Evolutionary conservation across 2,797 vertebrate species (phyloP).

Genomic region (Botia almorhae): DNA sequence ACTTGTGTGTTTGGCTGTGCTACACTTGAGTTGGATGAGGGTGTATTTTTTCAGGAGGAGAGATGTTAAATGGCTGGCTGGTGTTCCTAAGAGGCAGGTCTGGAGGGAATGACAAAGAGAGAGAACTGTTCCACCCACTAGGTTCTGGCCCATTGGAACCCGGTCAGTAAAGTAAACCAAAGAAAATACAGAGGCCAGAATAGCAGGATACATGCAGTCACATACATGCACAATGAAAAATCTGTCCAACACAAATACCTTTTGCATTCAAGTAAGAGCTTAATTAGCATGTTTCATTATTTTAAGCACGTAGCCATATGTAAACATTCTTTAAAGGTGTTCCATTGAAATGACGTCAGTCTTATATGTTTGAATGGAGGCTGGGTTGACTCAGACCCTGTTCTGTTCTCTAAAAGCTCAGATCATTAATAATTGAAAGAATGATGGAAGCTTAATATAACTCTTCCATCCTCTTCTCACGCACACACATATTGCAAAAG

Average conservation of each 20-base stretch:
- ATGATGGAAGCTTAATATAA: constrained; percentile 76
- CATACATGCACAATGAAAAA: background rate
- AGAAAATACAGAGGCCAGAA: constrained; percentile 44
- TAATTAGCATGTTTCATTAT: background rate
- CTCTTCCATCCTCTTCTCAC: constrained; percentile 41
- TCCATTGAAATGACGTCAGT: background rate
- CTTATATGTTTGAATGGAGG: constrained; percentile 23
- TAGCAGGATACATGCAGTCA: background rate
- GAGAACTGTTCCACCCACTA: constrained; percentile 46
- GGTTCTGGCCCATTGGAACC: constrained; percentile 51
- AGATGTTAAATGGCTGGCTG: constrained; percentile 40
- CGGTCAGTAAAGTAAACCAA: constrained; percentile 45
- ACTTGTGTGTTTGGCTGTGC: constrained; percentile 24
- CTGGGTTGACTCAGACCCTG: constrained; percentile 5
- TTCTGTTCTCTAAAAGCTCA: constrained; percentile 52
- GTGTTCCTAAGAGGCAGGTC: constrained; percentile 41
- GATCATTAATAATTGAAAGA: constrained; percentile 76
- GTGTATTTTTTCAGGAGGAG: constrained; percentile 38
- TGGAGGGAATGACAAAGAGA: constrained; percentile 33
- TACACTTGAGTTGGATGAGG: constrained; percentile 13
- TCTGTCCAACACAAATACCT: background rate
- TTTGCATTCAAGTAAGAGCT: background rate
- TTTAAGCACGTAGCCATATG: background rate
- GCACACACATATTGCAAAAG: constrained; percentile 30
- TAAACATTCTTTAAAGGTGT: constrained; percentile 4